phyloP scores from a whole-genome alignment of 2,113 vertebrate species.

The Nibea albiflora region DNA sequence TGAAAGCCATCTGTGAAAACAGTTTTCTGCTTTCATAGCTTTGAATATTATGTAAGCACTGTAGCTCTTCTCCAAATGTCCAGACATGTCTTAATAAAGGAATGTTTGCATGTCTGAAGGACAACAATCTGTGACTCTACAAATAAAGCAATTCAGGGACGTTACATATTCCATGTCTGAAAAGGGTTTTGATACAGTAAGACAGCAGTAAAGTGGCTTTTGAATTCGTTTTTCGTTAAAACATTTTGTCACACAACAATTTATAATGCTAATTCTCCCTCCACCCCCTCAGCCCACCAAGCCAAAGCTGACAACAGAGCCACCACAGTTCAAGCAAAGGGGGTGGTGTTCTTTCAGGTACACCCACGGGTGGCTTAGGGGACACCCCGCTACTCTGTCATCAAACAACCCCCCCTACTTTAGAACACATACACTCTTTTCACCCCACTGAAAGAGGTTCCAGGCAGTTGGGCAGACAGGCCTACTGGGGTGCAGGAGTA shows the following conservation, averaged over 20 bases:
- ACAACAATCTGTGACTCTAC: background rate
- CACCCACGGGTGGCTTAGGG: conserved; percentile 55
- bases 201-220: background rate
- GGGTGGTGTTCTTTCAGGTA: conserved; percentile 66
- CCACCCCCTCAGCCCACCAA: background rate
- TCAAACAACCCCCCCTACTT: conserved; percentile 38
- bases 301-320: conserved; percentile 26
- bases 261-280: background rate
- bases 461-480: conserved; percentile 55
- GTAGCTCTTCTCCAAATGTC: background rate
- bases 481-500: conserved; percentile 24
- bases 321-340: conserved; percentile 2
- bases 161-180: background rate
- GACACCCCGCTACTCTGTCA: conserved; percentile 64
- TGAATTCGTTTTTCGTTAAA: background rate
- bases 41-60: background rate
- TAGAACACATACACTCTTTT: conserved; percentile 22
- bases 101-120: background rate
- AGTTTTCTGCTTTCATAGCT: background rate
- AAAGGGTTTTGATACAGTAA: background rate
- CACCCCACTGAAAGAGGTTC: conserved; percentile 54
- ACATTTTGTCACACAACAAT: background rate
- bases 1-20: background rate
- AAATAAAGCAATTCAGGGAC: background rate
- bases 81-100: background rate